Evolutionary conservation across 2,888 invertebrate genomes (phyloP).

Genomic region (Pasiphila rectangulata): DNA sequence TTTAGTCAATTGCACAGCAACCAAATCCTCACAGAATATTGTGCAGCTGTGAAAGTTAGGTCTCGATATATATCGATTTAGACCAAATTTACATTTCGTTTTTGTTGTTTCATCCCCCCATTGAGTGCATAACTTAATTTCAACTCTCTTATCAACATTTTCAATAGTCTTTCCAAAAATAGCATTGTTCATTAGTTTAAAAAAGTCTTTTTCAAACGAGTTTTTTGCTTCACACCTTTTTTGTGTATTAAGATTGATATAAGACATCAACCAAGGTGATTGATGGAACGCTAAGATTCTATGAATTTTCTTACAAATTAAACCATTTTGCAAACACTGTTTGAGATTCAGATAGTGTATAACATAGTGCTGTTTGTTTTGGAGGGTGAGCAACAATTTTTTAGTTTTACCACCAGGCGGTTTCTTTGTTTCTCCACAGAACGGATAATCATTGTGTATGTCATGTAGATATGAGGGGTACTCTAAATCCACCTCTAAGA

Average conservation of each 20-base stretch:
- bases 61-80: not conserved
- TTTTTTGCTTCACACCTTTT: slow-evolving; percentile 7
- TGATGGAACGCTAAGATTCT: slow-evolving; percentile 26
- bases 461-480: not conserved
- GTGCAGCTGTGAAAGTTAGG: not conserved
- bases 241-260: slow-evolving; percentile 16
- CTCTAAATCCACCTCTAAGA: not conserved
- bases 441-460: not conserved
- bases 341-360: slow-evolving; percentile 11
- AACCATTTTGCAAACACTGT: slow-evolving; percentile 21
- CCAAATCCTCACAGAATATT: not conserved
- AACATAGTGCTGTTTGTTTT: slow-evolving; percentile 13
- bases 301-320: slow-evolving; percentile 21
- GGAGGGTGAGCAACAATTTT: slow-evolving; percentile 7
- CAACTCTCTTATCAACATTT: slow-evolving; percentile 7
- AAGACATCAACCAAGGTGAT: slow-evolving; percentile 18
- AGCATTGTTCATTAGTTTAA: slow-evolving; percentile 24
- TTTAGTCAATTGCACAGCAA: not conserved
- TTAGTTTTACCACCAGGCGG: slow-evolving; percentile 5
- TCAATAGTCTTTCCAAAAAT: slow-evolving; percentile 25
- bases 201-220: slow-evolving; percentile 23
- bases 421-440: slow-evolving; percentile 17
- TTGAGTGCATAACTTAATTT: not conserved
- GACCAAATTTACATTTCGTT: not conserved
- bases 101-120: not conserved